Conservation (phyloP, 2,888 invertebrate genomes). For the Calliopum simillimum region DNA sequence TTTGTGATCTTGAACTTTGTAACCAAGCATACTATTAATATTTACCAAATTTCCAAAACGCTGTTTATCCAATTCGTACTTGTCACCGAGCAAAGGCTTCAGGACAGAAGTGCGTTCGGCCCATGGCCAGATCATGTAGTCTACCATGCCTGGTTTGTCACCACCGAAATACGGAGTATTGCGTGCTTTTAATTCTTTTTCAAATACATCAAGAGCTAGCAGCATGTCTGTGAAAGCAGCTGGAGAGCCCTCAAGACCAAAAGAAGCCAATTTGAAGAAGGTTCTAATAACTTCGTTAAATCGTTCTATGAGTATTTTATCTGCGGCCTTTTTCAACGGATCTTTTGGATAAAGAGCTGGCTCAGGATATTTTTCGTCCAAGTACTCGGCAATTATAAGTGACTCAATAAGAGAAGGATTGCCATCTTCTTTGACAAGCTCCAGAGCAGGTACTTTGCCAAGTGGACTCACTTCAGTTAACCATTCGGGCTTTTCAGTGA, state of each 20-base stretch:
- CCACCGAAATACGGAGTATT: conserved; percentile 76
- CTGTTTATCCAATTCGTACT: conserved; percentile 73
- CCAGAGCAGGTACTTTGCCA: conserved; percentile 81
- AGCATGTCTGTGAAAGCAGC: conserved; percentile 69
- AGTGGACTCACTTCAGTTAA: conserved; percentile 73
- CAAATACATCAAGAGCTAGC: conserved; percentile 73
- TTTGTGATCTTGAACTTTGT: too few species aligned
- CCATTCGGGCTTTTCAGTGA: conserved; percentile 85
- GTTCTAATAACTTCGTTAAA: conserved; percentile 53
- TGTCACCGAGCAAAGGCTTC: conserved; percentile 70
- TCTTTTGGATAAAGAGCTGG: conserved; percentile 72
- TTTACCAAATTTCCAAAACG: conserved; percentile 75
- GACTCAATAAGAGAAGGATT: conserved; percentile 77
- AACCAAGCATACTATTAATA: background rate
- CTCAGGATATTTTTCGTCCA: conserved; percentile 82
- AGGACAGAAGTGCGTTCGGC: conserved; percentile 72
- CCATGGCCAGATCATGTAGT: conserved; percentile 89
- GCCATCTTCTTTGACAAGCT: conserved; percentile 71
- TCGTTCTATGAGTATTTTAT: conserved; percentile 61
- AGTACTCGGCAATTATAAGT: conserved; percentile 79
- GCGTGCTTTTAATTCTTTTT: conserved; percentile 74
- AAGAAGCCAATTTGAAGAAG: conserved; percentile 58
- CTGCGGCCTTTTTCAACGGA: conserved; percentile 61
- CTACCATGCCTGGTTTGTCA: conserved; percentile 78
- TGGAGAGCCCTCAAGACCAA: conserved; percentile 53